Evolutionary conservation across 2,888 invertebrate species (phyloP).

Genomic region (Malachius bipustulatus): DNA sequence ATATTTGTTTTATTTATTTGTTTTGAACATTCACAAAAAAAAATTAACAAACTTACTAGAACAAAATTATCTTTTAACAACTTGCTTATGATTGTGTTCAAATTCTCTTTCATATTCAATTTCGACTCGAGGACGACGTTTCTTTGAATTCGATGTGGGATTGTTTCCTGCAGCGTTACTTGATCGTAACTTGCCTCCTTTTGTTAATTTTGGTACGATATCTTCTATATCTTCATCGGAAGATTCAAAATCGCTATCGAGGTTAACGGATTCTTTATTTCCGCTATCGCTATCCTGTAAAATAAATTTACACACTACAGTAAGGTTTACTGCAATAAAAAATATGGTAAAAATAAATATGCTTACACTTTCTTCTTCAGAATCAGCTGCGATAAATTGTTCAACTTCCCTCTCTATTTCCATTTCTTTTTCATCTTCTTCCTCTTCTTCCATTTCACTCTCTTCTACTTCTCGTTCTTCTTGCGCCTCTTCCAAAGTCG

Average conservation of each 20-base stretch:
- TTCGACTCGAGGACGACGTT: too few species aligned
- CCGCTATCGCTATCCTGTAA: constrained; percentile 61
- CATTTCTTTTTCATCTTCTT: constrained; percentile 50
- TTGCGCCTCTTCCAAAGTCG: constrained; percentile 87
- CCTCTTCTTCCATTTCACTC: constrained; percentile 40
- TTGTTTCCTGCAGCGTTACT: too few species aligned
- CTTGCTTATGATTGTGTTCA: too few species aligned
- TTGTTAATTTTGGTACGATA: too few species aligned
- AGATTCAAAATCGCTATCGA: constrained; percentile 59
- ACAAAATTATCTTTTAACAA: too few species aligned
- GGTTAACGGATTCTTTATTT: constrained; percentile 44
- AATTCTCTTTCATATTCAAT: too few species aligned
- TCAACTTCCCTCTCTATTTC: constrained; percentile 47
- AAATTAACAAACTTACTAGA: too few species aligned
- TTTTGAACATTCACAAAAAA: too few species aligned
- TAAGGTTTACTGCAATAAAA: constrained; percentile 2
- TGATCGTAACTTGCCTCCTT: too few species aligned
- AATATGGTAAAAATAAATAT: constrained; percentile 5
- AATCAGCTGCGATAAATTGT: constrained; percentile 62
- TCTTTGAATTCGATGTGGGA: too few species aligned
- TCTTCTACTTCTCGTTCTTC: constrained; percentile 69
- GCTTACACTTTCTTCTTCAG: constrained; percentile 33
- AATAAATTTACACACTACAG: constrained; percentile 9
- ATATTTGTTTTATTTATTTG: too few species aligned
- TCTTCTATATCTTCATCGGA: constrained; percentile 76